Percentiles rank a stretch among this genome's conserved stretches.
Evolutionary conservation across 2,113 vertebrate species (phyloP).

Genomic region (Panthera leo): DNA sequence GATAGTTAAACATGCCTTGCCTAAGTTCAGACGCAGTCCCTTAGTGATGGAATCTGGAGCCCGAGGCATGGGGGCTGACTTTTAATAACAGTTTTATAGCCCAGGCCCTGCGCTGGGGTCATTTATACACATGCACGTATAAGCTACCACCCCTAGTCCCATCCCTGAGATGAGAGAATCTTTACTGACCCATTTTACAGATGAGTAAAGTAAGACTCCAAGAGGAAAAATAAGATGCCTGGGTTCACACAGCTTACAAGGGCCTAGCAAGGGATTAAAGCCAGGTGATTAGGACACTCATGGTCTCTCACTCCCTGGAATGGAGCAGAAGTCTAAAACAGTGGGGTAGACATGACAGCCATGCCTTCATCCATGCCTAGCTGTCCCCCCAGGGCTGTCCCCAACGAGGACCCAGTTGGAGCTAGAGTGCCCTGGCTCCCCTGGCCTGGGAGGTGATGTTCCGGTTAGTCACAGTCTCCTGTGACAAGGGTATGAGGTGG

Average conservation of each 20-base stretch:
- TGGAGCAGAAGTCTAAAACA: not conserved
- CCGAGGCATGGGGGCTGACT: not conserved
- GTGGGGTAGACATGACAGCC: not conserved
- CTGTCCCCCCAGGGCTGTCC: not conserved
- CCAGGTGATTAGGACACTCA: not conserved
- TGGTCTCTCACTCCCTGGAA: not conserved
- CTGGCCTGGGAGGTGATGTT: not conserved
- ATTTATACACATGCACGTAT: accelerated
- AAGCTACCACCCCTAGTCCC: not conserved
- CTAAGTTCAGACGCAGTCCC: not conserved
- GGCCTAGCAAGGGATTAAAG: not conserved
- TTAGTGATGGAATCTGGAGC: not conserved
- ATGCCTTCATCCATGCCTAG: not conserved
- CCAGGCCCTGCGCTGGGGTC: not conserved
- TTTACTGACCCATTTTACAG: not conserved
- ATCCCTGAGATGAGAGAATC: not conserved
- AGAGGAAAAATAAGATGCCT: not conserved
- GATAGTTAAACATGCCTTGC: not conserved
- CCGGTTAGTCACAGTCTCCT: not conserved
- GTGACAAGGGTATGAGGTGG: not conserved
- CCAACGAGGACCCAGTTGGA: not conserved
- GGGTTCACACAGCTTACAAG: not conserved
- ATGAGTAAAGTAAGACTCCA: not conserved
- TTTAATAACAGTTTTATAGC: not conserved
- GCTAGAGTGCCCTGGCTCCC: not conserved